A percentile compares a stretch with the other conserved stretches of the same genome.
These are phyloP conservation scores for Microcebus lehilahytsara DNA, from an alignment of 2,113 vertebrate genomes.

Conservation along the genomic window DNA sequence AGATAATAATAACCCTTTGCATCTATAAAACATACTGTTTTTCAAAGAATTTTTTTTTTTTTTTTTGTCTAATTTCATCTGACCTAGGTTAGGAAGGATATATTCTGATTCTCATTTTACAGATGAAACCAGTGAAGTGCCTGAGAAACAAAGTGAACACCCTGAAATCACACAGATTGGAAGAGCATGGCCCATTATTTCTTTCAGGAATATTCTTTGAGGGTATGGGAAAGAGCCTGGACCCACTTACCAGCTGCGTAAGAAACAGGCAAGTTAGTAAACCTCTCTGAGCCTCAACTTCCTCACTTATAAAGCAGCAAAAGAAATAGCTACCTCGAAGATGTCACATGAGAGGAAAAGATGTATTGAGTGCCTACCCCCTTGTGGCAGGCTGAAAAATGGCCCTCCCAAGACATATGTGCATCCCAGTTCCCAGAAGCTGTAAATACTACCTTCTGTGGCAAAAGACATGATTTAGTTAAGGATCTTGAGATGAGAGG, in stretches of 20 bases:
- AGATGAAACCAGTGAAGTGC: background rate
- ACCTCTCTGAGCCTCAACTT: background rate
- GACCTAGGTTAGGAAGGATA: background rate
- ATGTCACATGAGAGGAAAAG: background rate
- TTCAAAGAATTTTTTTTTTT: background rate
- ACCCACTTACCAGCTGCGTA: background rate
- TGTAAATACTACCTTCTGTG: background rate
- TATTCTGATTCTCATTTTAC: background rate
- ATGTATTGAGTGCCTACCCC: background rate
- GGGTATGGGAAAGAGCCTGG: background rate
- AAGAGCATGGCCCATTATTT: accelerated
- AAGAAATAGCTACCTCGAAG: background rate
- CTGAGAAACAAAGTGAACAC: background rate
- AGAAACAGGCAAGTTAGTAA: background rate
- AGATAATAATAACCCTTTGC: background rate
- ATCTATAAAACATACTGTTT: background rate
- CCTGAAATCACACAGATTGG: background rate
- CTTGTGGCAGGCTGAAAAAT: background rate
- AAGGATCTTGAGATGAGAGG: background rate
- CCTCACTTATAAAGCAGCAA: background rate
- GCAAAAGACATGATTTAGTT: background rate
- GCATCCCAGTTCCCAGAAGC: background rate
- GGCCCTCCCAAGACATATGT: background rate
- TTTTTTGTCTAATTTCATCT: background rate
- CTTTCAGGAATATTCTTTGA: background rate